phyloP scores from a whole-genome alignment of 2,113 vertebrate species.

The Microcebus lehilahytsara region DNA sequence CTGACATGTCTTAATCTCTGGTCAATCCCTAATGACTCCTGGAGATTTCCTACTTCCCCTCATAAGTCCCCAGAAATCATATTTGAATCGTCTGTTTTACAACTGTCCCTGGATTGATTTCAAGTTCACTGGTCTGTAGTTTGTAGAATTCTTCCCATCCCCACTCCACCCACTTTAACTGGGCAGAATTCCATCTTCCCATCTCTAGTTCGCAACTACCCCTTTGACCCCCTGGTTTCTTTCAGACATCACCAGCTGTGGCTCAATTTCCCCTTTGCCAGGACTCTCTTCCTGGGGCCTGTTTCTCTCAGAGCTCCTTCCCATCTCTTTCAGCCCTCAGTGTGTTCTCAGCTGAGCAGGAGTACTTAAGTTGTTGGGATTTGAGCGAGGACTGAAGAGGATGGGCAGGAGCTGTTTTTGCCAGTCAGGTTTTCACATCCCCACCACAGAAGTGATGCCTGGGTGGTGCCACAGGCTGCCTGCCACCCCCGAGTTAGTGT shows the following conservation, averaged over 20 bases:
- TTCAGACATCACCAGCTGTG: not conserved
- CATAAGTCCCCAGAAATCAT: not conserved
- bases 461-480: not conserved
- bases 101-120: not conserved
- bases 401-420: not conserved
- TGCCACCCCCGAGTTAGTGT: not conserved
- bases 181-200: not conserved
- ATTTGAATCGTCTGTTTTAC: not conserved
- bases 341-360: not conserved
- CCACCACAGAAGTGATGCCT: not conserved
- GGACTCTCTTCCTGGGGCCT: not conserved
- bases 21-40: not conserved
- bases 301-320: not conserved
- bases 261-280: not conserved
- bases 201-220: not conserved
- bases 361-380: not conserved
- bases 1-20: not conserved
- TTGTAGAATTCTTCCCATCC: not conserved
- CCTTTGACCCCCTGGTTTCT: not conserved
- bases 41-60: not conserved
- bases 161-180: not conserved
- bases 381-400: not conserved
- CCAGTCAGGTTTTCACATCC: not conserved
- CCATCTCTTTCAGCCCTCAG: not conserved
- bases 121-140: not conserved